Conservation (phyloP, 2,797 vertebrate genomes). For the Carcharodon carcharias region DNA sequence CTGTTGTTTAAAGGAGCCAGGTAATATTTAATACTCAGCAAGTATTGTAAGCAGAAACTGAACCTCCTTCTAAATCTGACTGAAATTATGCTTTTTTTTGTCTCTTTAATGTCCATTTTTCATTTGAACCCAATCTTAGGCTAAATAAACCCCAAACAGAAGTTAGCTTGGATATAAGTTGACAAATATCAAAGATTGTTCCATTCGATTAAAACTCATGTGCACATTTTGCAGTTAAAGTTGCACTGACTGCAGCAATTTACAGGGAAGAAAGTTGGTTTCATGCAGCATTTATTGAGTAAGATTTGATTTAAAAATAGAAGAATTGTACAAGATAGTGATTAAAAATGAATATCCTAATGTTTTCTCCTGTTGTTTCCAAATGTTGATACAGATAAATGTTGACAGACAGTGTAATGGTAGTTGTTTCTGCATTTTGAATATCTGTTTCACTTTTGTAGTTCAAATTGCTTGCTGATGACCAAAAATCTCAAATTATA, state of each 20-base stretch:
- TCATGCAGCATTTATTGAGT: neutral
- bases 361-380: neutral
- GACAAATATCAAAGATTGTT: neutral
- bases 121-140: neutral
- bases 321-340: neutral
- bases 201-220: neutral
- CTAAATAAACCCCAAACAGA: neutral
- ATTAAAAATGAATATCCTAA: neutral
- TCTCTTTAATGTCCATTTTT: neutral
- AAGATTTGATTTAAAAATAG: neutral
- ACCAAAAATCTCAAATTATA: neutral
- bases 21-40: neutral
- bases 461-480: neutral
- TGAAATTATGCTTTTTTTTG: neutral
- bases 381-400: neutral
- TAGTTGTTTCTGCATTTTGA: neutral
- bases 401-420: neutral
- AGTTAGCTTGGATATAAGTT: neutral
- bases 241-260: neutral
- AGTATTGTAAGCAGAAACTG: neutral
- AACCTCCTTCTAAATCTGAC: neutral
- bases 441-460: neutral
- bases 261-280: neutral
- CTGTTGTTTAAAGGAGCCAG: neutral
- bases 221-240: neutral